Evolutionary conservation across 2,888 invertebrate genomes (phyloP).

Genomic region (Rhodophaea formosa): DNA sequence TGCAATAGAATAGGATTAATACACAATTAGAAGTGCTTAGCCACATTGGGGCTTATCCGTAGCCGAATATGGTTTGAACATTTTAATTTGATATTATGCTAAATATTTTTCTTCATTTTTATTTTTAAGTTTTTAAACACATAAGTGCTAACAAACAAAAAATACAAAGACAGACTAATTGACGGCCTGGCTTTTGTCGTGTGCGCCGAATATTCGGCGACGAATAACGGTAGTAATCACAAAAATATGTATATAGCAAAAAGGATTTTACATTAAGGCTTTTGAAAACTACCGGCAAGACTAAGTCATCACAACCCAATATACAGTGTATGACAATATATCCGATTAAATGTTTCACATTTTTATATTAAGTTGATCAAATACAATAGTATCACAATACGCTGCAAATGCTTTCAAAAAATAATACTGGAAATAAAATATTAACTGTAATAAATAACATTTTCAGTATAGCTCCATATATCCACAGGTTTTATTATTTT

Average conservation of each 20-base stretch:
- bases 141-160: no score
- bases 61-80: no score
- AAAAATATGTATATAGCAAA: not conserved
- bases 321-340: not conserved
- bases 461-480: constrained; percentile 61
- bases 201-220: no score
- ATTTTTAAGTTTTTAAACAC: no score
- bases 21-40: not conserved
- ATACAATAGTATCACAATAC: constrained; percentile 51
- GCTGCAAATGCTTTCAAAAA: constrained; percentile 50
- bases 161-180: no score
- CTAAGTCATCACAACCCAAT: constrained; percentile 10
- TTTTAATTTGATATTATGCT: no score
- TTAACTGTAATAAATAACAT: constrained; percentile 51
- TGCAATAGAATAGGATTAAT: not conserved
- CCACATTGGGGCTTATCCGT: no score
- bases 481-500: constrained; percentile 31
- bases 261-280: not conserved
- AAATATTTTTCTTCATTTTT: no score
- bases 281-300: constrained; percentile 5
- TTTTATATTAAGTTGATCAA: constrained; percentile 22
- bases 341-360: not conserved
- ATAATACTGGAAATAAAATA: constrained; percentile 57
- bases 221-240: no score
- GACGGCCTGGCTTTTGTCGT: no score